These are phyloP conservation scores for Papilio machaon DNA, from an alignment of 1,140 invertebrate genomes.

Conservation along the genomic window DNA sequence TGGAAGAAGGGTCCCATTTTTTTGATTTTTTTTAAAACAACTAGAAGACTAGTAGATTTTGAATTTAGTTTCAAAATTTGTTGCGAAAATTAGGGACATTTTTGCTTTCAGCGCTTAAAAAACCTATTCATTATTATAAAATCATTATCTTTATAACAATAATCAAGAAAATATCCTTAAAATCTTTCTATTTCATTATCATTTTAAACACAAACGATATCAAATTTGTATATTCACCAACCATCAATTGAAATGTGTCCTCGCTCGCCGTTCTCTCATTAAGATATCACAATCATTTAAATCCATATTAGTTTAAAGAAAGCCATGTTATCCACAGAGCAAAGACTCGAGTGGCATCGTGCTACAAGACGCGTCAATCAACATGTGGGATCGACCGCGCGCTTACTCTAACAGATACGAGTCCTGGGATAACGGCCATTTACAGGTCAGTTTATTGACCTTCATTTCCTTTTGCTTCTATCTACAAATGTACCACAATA, in stretches of 20 bases:
- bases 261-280: neutral
- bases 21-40: no score
- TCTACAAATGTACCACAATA: neutral
- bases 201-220: neutral
- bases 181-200: neutral
- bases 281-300: slow-evolving; percentile 15
- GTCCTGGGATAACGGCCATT: slow-evolving; percentile 86
- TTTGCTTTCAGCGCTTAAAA: no score
- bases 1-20: no score
- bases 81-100: no score
- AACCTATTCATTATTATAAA: no score
- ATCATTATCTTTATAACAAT: neutral
- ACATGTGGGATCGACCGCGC: slow-evolving; percentile 87
- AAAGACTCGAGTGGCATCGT: slow-evolving; percentile 78
- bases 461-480: slow-evolving; percentile 19
- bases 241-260: slow-evolving; percentile 17
- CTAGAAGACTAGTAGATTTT: no score
- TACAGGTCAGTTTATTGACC: slow-evolving; percentile 78
- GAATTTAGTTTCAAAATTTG: no score
- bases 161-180: neutral
- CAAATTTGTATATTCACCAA: neutral
- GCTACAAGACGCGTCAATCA: slow-evolving; percentile 72
- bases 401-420: slow-evolving; percentile 91
- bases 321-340: slow-evolving; percentile 69
- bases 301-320: slow-evolving; percentile 39